A percentile compares a stretch with the other conserved stretches of the same genome.
Conservation (phyloP, 2,888 invertebrate species). For the Sarcophaga rosellei region DNA sequence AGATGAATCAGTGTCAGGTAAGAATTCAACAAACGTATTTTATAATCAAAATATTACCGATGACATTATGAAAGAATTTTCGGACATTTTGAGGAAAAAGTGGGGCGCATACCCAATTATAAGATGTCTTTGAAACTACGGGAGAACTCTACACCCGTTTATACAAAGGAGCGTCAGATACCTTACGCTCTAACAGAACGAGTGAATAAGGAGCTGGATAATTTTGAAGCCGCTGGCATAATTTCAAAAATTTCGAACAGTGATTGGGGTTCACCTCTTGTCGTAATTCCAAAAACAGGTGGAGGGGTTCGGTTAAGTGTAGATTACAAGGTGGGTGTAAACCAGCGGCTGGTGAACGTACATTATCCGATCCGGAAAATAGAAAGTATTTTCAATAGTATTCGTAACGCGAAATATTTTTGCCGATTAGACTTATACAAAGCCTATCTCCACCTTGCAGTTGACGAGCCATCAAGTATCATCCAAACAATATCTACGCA, state of each 20-base stretch:
- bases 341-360: constrained; percentile 12
- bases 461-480: constrained; percentile 12
- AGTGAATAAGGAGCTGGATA: constrained; percentile 28
- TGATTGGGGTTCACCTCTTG: constrained; percentile 41
- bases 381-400: background rate
- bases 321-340: constrained; percentile 34
- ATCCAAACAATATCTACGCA: constrained; percentile 8
- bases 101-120: constrained; percentile 43
- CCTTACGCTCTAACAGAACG: constrained; percentile 41
- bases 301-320: constrained; percentile 32
- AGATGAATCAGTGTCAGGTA: background rate
- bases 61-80: constrained; percentile 8
- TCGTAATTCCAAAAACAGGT: constrained; percentile 30
- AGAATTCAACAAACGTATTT: background rate
- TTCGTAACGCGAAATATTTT: no score
- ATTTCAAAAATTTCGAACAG: constrained; percentile 37
- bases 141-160: constrained; percentile 32
- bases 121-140: constrained; percentile 33
- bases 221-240: constrained; percentile 16
- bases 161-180: constrained; percentile 47
- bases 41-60: background rate
- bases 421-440: background rate
- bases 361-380: constrained; percentile 30
- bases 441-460: constrained; percentile 4
- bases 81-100: constrained; percentile 29